phyloP scores from a whole-genome alignment of 2,888 invertebrate species.

The Caenorhabditis sp. region DNA sequence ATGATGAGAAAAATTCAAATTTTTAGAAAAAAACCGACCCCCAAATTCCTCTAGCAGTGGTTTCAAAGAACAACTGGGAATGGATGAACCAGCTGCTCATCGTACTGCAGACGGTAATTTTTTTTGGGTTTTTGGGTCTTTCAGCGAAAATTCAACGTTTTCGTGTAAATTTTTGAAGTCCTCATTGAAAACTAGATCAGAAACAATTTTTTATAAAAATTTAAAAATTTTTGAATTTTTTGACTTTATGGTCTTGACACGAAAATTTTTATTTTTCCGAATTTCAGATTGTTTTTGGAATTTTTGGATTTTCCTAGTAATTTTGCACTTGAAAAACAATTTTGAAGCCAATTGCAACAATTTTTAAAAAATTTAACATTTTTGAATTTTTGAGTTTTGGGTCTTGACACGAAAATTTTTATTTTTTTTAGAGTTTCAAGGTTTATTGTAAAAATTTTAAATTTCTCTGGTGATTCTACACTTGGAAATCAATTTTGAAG shows the following conservation, averaged over 20 bases:
- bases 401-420: background rate
- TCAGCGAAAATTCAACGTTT: background rate
- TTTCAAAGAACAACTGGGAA: slow-evolving; percentile 56
- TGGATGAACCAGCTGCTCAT: slow-evolving; percentile 56
- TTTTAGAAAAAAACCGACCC: slow-evolving; percentile 62
- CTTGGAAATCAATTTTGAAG: no score
- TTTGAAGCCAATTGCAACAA: background rate
- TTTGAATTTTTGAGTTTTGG: background rate
- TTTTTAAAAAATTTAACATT: background rate
- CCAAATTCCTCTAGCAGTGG: slow-evolving; percentile 54
- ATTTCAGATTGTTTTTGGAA: background rate
- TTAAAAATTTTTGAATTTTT: background rate
- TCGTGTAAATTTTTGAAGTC: background rate
- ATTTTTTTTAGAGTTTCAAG: no score
- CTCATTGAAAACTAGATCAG: background rate
- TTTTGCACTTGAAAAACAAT: background rate
- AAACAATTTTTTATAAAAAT: no score
- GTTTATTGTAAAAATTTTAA: background rate
- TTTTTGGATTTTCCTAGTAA: background rate
- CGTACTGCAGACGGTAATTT: slow-evolving; percentile 56
- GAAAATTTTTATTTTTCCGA: background rate
- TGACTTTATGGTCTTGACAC: slow-evolving; percentile 2
- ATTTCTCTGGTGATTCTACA: no score
- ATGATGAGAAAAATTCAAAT: background rate
- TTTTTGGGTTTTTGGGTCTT: background rate